Evolutionary conservation across 2,888 invertebrate species (phyloP).

Genomic region (Perdita meconis): DNA sequence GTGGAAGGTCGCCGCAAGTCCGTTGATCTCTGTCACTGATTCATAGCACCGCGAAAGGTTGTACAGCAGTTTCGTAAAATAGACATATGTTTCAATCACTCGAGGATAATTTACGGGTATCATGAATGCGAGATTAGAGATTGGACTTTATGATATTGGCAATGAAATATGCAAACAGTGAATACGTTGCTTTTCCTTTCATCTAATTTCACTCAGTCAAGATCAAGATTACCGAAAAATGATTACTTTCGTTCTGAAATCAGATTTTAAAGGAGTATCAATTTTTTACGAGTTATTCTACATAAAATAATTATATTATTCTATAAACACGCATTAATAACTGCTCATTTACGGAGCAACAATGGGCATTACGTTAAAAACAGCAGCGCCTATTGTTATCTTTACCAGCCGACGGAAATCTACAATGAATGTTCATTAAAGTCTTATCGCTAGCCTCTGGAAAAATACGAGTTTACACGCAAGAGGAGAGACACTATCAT

Average conservation of each 20-base stretch:
- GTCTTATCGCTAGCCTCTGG: constrained; percentile 20
- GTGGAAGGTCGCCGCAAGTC: constrained; percentile 42
- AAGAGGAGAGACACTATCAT: background rate
- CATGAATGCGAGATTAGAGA: background rate
- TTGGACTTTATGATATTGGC: background rate
- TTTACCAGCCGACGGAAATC: constrained; percentile 33
- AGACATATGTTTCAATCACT: background rate
- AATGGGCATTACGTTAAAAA: constrained; percentile 34
- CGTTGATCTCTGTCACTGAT: constrained; percentile 34
- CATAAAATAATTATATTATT: too few species aligned
- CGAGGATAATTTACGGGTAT: background rate
- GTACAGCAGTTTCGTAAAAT: background rate
- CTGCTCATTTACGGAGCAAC: too few species aligned
- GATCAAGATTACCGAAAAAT: too few species aligned
- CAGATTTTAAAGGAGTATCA: too few species aligned
- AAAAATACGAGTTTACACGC: constrained; percentile 40
- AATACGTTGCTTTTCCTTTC: too few species aligned
- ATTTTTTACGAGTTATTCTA: too few species aligned
- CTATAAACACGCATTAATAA: too few species aligned
- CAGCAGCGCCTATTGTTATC: constrained; percentile 43
- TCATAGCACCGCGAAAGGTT: background rate
- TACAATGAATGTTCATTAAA: constrained; percentile 52
- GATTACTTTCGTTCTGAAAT: too few species aligned
- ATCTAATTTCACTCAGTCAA: too few species aligned
- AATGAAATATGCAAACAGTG: background rate